These are phyloP conservation scores for Zaprionus vittiger DNA, from an alignment of 1,140 invertebrate genomes.

Conservation along the genomic window DNA sequence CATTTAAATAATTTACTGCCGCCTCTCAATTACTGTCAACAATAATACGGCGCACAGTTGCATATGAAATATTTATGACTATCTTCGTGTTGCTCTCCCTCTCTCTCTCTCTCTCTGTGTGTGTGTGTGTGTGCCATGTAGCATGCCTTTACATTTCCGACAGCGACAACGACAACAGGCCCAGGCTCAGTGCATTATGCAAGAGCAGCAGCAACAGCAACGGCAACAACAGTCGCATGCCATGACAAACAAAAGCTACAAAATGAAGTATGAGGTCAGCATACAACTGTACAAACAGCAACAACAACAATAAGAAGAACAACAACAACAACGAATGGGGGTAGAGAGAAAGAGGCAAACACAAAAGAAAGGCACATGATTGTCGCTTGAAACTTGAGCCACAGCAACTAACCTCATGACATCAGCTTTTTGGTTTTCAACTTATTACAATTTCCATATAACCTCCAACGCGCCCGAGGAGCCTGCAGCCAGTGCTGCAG, in stretches of 20 bases:
- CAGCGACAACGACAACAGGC: conserved; percentile 40
- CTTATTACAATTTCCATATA: conserved; percentile 83
- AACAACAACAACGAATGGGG: conserved; percentile 9
- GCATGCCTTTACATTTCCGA: conserved; percentile 71
- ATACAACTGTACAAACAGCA: conserved; percentile 42
- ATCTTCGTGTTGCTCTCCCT: conserved; percentile 29
- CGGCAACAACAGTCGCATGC: conserved; percentile 47
- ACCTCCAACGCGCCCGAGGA: conserved; percentile 59
- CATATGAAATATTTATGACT: conserved; percentile 57
- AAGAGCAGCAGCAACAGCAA: conserved; percentile 31
- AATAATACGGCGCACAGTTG: conserved; percentile 59
- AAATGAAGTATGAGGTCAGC: conserved; percentile 81
- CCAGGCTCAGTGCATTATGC: conserved; percentile 67
- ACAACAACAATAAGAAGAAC: background rate
- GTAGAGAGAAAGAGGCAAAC: conserved; percentile 15
- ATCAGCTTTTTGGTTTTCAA: conserved; percentile 81
- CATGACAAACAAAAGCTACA: conserved; percentile 77
- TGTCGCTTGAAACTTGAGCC: conserved; percentile 82
- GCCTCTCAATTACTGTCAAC: conserved; percentile 67
- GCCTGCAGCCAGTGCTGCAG: conserved; percentile 16
- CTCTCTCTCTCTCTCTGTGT: background rate
- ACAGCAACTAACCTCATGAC: conserved; percentile 80
- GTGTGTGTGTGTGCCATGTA: conserved; percentile 37
- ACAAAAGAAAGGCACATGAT: conserved; percentile 79
- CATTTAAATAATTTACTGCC: conserved; percentile 69